Evolutionary conservation across 2,888 invertebrate genomes (phyloP), one percentile per base, ranked within the genome.

Genomic region (Clitarchus hookeri): DNA sequence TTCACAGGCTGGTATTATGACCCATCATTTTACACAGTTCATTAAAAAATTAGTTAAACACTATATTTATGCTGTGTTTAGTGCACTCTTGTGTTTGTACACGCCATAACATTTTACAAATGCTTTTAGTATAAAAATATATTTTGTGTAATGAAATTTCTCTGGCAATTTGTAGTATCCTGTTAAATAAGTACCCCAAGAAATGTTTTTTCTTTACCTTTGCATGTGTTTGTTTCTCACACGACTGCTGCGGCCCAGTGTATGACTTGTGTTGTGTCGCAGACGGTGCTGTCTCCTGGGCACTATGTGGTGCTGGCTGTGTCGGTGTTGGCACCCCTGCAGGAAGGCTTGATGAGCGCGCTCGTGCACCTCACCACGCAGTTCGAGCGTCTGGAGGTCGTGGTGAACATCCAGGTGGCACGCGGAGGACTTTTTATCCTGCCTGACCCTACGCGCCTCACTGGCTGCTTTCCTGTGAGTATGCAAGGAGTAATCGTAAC

Each of bases 391-490:
- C 93, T 96, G 85, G 94, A 94, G 85, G 93, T 96, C 86, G 95
- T 95, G n/a, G 94, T 97, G 86, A 94, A 94, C 88, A 95, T 96
- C 91, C 93, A 94, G 89, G 95, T 96, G n/a, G 95, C 96, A 0
- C 93, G 95, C 89, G 97, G 97, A 53, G 94, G 94, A 90, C 92
- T 97, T 87, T 93, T 95, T 91, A 93, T 95, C 86, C 94, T 94
- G 88, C 95, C 95, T 87, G 94, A 94, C 89, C 93, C 94, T 89
- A 91, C 97, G 54, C 92, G 95, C 84, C 96, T 97, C 90, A 94
- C 95, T 88, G 94, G 96, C 91, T 96, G 96, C 90, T 97, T 96
- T 93, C 97, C 96, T 88, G 96, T 96, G 92, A 94, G 94, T 48
- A 48, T 16, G 36, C 36, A 36, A 36, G 36, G 36, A 36, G 36